Evolutionary conservation across 2,113 vertebrate genomes (phyloP), one percentile per base, ranked within the genome.

Genomic region (Podarcis raffonei): DNA sequence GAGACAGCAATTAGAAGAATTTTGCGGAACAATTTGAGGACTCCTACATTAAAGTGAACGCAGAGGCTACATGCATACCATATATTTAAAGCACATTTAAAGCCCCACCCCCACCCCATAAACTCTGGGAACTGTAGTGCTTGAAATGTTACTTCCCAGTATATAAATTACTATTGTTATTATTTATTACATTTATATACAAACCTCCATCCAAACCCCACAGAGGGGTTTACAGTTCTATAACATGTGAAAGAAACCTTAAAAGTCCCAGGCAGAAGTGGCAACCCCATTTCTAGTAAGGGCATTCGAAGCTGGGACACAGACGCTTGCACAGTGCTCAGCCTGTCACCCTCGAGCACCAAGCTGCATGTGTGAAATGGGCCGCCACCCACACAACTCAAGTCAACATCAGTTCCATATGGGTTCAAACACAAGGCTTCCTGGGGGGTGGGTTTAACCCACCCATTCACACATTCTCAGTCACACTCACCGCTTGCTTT

Each of bases 1-100:
- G 1, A 23, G 42, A 6, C 1, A 59, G 48, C 0, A 0, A 68
- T 1, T 39, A 76, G 16, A 8, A 42, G 78, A 89, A 81, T 74
- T 32, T 42, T 0, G 0, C 68, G 16, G 74, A 92, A n/a, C 65
- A 23, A 22, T 27, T n/a, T n/a, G 53, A 53, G 27, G 30, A 35
- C 32, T 76, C 1, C 11, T 84, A 48, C 83, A 87, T 79, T 32
- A 62, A 8, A 83, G 76, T 39, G 39, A 85, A 62, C 12, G 23
- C 57, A 32, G 27, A 53, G 48, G 11, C 48, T 12, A 53, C 48
- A 11, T 12, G 48, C 48, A 53, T 53, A 11, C 48, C 48, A 53
- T 11, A 53, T 53, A 53, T 53, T 53, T 53, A 53, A 53, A 53
- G 48, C 48, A 53, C 48, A 53, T 53, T 53, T 53, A 1, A 53